Conservation (phyloP, 2,797 vertebrate species). For the Cossypha niveicapilla region DNA sequence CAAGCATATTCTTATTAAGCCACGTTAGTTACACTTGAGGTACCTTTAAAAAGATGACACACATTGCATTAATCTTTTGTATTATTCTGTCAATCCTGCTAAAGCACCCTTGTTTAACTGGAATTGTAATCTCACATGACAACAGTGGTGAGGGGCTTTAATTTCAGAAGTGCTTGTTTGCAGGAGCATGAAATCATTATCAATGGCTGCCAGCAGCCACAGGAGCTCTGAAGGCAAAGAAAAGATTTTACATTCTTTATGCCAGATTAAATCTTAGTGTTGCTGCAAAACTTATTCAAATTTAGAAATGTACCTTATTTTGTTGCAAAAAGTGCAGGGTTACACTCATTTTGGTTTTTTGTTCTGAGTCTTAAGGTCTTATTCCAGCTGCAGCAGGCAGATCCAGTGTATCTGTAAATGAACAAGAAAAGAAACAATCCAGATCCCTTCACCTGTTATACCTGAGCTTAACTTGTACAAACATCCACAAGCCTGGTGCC, state of each 20-base stretch:
- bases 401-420: background rate
- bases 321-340: background rate
- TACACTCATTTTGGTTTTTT: background rate
- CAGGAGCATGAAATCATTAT: slow-evolving; percentile 79
- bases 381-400: background rate
- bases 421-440: background rate
- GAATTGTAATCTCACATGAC: slow-evolving; percentile 76
- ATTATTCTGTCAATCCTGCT: slow-evolving; percentile 64
- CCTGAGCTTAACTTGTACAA: background rate
- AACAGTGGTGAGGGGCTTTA: slow-evolving; percentile 74
- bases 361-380: background rate
- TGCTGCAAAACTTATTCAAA: background rate
- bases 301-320: background rate
- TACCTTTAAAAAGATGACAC: slow-evolving; percentile 55
- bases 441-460: background rate
- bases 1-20: slow-evolving; percentile 39
- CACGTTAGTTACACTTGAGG: slow-evolving; percentile 54
- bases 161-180: slow-evolving; percentile 77
- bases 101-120: slow-evolving; percentile 57
- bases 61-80: slow-evolving; percentile 64
- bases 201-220: slow-evolving; percentile 77
- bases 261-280: slow-evolving; percentile 48
- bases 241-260: slow-evolving; percentile 58
- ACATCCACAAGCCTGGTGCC: background rate
- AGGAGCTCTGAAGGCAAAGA: slow-evolving; percentile 57